These are phyloP conservation scores for Pogonocichla stellata DNA, from an alignment of 2,113 vertebrate genomes.

Conservation along the genomic window DNA sequence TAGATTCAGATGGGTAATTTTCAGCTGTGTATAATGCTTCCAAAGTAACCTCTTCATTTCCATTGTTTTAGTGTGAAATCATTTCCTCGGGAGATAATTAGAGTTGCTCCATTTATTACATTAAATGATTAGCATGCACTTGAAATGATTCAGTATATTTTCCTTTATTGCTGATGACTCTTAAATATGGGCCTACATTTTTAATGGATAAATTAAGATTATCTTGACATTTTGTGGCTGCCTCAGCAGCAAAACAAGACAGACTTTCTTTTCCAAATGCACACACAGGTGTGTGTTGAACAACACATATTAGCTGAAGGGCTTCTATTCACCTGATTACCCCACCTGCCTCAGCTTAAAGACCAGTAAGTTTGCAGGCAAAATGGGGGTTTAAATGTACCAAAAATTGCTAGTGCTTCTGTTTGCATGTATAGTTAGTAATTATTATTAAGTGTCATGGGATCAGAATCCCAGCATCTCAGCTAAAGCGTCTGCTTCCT, in stretches of 20 bases:
- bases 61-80: conserved; percentile 88
- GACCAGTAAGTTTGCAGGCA: neutral
- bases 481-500: neutral
- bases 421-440: neutral
- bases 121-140: conserved; percentile 86
- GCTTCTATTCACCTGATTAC: conserved; percentile 32
- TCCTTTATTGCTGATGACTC: conserved; percentile 83
- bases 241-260: conserved; percentile 70
- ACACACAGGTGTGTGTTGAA: conserved; percentile 71
- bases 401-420: conserved; percentile 43
- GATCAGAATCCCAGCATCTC: conserved; percentile 43
- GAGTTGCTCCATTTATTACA: conserved; percentile 87
- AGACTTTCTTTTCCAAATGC: conserved; percentile 74
- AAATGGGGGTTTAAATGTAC: conserved; percentile 11
- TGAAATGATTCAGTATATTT: conserved; percentile 85
- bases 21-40: conserved; percentile 76
- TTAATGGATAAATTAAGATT: conserved; percentile 81
- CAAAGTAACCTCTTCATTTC: conserved; percentile 80
- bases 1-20: conserved; percentile 75
- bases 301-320: conserved; percentile 33
- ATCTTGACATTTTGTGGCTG: conserved; percentile 75
- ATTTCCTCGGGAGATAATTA: conserved; percentile 88
- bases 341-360: conserved; percentile 65
- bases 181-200: conserved; percentile 81
- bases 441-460: conserved; percentile 9